Base-by-base conservation (phyloP, 1,140 invertebrate species). In the Calephelis nemesis region DNA sequence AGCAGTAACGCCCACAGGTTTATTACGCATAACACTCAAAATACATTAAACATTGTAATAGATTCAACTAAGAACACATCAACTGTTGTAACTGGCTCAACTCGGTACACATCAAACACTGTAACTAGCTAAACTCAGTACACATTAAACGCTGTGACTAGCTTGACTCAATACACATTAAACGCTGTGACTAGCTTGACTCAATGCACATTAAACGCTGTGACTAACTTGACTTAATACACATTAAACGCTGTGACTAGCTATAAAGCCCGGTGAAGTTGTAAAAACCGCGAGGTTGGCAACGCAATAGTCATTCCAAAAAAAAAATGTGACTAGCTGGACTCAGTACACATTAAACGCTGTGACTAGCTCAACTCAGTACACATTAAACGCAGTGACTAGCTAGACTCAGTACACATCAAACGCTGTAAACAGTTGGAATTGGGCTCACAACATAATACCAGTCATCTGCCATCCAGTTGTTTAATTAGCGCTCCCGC, bases 401-500 rank as follows among this genome's bases (percentile, higher is more conserved):
- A 7, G 15, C 52, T 10, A 19, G 15, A 30, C 13, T 15, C 8
- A 10, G 52, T 19, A 30, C 8, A 15, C 52, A 9, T 19, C 8
- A 19, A 13, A 54, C 19, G 7, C 2, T 9, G 19, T 15, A 30
- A 30, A 30, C 15, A 13, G 13, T 15, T 30, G 7, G 13, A 54
- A 10, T 54, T 8, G 13, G 52, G 50, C 19, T 12, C 52, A 39
- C 5, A 12, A 63, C 15, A 63, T 47, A 70, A 70, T 67, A 63
- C 68, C 65, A 69, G 54, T 63, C 66, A 68, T 72, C 52, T 54
- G 68, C 65, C 68, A 69, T 69, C 52, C 63, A 47, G 69, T 72
- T 66, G 74, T 73, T 78, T 70, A 71, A 74, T 76, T 72, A 74
- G 64, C 30, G 30, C 30, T 39, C 70, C 62, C 70, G 67, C 70